A percentile compares a stretch with the other conserved stretches of the same genome.
phyloP scores from a whole-genome alignment of 2,113 vertebrate species.

The Budorcas taxicolor region DNA sequence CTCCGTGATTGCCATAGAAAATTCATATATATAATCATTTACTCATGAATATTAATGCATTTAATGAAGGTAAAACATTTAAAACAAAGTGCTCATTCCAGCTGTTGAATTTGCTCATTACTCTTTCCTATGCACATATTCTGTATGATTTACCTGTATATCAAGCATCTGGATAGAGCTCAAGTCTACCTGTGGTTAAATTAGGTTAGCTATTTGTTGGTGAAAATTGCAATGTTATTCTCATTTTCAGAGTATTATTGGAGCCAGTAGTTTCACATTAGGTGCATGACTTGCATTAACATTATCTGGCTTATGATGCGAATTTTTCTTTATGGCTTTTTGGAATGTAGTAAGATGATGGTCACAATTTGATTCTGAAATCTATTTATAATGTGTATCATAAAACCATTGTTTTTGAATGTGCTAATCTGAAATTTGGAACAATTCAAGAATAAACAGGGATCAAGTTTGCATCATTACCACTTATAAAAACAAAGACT shows the following conservation, averaged over 20 bases:
- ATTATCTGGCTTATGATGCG: background rate
- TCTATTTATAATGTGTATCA: background rate
- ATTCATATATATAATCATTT: slow-evolving; percentile 45
- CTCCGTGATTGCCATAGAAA: slow-evolving; percentile 45
- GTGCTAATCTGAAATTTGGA: background rate
- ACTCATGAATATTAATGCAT: slow-evolving; percentile 63
- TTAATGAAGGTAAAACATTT: slow-evolving; percentile 50
- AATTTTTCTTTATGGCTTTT: background rate
- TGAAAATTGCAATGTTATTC: background rate
- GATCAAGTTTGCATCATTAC: background rate
- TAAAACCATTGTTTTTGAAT: background rate
- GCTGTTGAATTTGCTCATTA: slow-evolving; percentile 18
- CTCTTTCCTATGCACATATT: background rate
- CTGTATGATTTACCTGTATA: background rate
- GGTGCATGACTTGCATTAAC: background rate
- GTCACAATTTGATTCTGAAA: background rate
- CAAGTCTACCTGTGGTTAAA: background rate
- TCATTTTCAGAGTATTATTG: background rate
- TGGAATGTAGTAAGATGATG: background rate
- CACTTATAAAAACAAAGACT: background rate
- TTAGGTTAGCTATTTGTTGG: background rate
- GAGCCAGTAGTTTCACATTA: background rate
- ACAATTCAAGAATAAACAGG: background rate
- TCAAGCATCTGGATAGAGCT: background rate
- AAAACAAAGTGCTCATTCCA: slow-evolving; percentile 32